Conservation (phyloP, 1,140 invertebrate genomes). For the Ptiloglossa arizonensis region DNA sequence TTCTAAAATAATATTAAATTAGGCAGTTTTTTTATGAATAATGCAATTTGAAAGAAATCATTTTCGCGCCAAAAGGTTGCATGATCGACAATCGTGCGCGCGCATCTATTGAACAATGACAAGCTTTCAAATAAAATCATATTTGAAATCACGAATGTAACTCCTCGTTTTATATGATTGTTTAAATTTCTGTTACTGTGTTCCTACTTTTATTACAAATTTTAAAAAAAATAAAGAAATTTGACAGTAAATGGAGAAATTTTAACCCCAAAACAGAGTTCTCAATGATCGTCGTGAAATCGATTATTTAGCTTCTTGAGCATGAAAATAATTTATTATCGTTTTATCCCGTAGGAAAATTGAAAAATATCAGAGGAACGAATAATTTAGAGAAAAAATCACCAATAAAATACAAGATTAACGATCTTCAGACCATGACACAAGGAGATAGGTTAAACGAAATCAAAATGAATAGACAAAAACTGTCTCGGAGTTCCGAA, state of each 20-base stretch:
- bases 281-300: neutral
- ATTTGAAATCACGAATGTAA: neutral
- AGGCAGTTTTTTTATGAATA: neutral
- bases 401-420: constrained; percentile 5
- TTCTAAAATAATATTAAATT: neutral
- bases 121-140: neutral
- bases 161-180: neutral
- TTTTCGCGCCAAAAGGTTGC: neutral
- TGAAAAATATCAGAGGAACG: constrained; percentile 30
- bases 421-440: constrained; percentile 40
- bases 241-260: no score
- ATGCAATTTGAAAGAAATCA: neutral
- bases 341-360: constrained; percentile 37
- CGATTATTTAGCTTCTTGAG: neutral
- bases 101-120: neutral
- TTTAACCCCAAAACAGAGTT: no score
- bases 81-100: neutral
- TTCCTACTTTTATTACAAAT: neutral
- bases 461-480: constrained; percentile 66
- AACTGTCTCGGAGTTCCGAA: neutral
- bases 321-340: neutral
- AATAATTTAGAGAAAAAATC: neutral
- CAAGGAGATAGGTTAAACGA: constrained; percentile 74
- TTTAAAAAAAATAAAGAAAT: neutral
- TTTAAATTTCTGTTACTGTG: neutral